Conservation (phyloP, 1,140 invertebrate genomes). For the Lasaia peninsularis region DNA sequence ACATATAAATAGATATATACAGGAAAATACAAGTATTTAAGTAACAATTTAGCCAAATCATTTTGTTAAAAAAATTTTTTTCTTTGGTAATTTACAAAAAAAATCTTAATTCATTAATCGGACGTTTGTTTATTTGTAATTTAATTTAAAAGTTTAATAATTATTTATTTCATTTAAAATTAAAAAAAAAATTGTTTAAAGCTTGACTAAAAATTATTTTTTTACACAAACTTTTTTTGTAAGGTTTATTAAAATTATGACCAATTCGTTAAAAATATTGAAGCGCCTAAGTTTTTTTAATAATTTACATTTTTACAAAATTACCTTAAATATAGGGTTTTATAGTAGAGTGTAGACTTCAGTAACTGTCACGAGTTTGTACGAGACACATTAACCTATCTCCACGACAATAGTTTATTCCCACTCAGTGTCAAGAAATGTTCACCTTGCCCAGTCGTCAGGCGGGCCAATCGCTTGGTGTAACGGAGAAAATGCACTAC, state of each 20-base stretch:
- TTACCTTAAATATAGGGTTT: conserved; percentile 5
- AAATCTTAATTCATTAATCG: neutral
- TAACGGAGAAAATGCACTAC: conserved; percentile 70
- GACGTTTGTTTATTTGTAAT: neutral
- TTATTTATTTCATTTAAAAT: neutral
- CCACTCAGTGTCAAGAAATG: conserved; percentile 41
- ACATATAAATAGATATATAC: neutral
- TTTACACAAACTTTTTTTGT: no score
- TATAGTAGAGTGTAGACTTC: conserved; percentile 6
- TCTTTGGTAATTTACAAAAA: neutral
- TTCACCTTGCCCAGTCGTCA: conserved; percentile 77
- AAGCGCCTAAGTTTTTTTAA: conserved; percentile 10
- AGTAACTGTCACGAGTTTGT: conserved; percentile 11
- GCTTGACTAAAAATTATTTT: no score
- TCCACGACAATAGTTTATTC: neutral
- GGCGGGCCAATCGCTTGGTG: conserved; percentile 52
- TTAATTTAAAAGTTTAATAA: neutral
- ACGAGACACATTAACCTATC: conserved; percentile 4
- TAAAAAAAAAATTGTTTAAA: no score
- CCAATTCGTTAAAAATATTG: no score
- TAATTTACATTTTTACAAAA: conserved; percentile 19
- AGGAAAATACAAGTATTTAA: neutral
- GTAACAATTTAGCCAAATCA: neutral
- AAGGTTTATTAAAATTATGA: no score
- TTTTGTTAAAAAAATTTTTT: no score